Percentiles rank a stretch among this genome's conserved stretches.
phyloP scores from a whole-genome alignment of 35 echinoderm and acorn worm genomes.

The Patiria miniata region DNA sequence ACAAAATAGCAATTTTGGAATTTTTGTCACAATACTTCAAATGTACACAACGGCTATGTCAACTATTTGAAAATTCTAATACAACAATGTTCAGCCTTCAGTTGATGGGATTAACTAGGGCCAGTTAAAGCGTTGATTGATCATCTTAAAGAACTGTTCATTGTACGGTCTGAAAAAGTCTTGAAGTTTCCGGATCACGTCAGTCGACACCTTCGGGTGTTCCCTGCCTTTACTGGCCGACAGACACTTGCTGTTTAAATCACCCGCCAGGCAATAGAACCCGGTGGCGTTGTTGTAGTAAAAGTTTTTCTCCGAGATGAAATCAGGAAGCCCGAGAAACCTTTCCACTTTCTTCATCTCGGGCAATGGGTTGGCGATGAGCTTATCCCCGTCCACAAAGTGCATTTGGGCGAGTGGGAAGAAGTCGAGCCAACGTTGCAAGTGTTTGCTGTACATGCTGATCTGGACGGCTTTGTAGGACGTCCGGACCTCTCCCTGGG shows the following conservation, averaged over 20 bases:
- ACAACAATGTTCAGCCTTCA: no score
- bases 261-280: conserved; percentile 89
- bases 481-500: conserved; percentile 58
- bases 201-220: conserved; percentile 78
- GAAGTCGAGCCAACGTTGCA: conserved; percentile 65
- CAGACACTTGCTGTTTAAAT: conserved; percentile 74
- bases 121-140: conserved; percentile 82
- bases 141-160: conserved; percentile 71
- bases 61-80: no score
- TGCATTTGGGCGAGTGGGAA: conserved; percentile 78
- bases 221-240: conserved; percentile 77
- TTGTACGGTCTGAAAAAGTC: conserved; percentile 90
- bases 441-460: conserved; percentile 81
- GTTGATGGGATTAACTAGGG: conserved; percentile 14
- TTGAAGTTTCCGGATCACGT: conserved; percentile 62
- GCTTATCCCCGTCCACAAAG: conserved; percentile 88
- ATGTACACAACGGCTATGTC: no score
- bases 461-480: conserved; percentile 83
- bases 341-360: conserved; percentile 89
- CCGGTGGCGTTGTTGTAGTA: conserved; percentile 81
- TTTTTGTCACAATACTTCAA: no score
- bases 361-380: conserved; percentile 78
- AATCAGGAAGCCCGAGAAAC: conserved; percentile 74
- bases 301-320: conserved; percentile 66
- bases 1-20: no score